Evolutionary conservation across 37 sponge, comb jelly and placozoan species (phyloP), one percentile per base, ranked within the genome.

Genomic region (Amphimedon queenslandica): DNA sequence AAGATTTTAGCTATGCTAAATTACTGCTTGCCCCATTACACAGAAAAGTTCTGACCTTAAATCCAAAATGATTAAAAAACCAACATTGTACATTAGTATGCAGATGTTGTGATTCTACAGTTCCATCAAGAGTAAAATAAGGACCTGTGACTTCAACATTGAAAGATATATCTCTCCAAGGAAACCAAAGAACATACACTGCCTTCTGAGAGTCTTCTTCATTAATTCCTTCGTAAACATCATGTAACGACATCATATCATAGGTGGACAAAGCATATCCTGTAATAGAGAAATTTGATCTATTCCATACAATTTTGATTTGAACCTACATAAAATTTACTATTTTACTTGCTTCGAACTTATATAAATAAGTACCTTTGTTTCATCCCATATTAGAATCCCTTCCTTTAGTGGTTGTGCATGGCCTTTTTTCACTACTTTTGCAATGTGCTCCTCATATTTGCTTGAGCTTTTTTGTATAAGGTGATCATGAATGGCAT

Each of bases 21-120:
- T 73, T 73, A 32, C 32, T 5, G 57, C 63, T 58, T 18, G 74
- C 74, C 6, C 76, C 76, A 36, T 75, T 66, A 75, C 58, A 75
- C 2, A 75, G 18, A 33, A 75, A 39, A 42, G 53, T 43, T 31
- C 76, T 24, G 18, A 39, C 51, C 11, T 33, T 4, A 38, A 75
- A 64, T 11, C 66, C 42, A 63, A 31, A 64, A 2, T 40, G 66
- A 23, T n/a, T 37, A 37, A 75, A 75, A 4, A 40, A 24, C 4
- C 21, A 23, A 11, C 24, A 3, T 3, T 23, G 8, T 16, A 64
- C 66, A 64, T 13, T 18, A 2, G 58, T 20, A 33, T 40, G 42
- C 3, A 75, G 42, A 40, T 57, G 57, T 55, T 75, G 24, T 13
- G 28, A 20, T 28, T 75, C 76, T 28, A 64, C 4, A 3, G 43